Percentiles rank a stretch among this genome's conserved stretches.
Conservation (phyloP, 2,888 invertebrate species). For the Geotrupes spiniger region DNA sequence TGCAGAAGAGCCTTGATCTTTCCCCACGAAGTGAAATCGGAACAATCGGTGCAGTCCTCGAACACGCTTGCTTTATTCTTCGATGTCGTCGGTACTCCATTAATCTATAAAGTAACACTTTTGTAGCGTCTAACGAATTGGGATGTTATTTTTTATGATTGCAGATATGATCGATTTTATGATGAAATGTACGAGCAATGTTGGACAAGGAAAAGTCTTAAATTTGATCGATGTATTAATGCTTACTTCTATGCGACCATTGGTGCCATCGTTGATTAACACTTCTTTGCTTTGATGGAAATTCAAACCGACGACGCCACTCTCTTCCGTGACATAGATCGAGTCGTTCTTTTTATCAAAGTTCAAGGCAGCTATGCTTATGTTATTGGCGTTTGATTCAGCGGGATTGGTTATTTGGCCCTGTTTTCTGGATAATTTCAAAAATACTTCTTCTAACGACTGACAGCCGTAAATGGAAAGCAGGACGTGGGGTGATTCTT, state of each 20-base stretch:
- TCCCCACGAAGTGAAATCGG: conserved; percentile 71
- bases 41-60: conserved; percentile 55
- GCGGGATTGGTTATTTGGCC: conserved; percentile 58
- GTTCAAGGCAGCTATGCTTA: conserved; percentile 76
- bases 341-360: conserved; percentile 80
- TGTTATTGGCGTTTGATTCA: conserved; percentile 60
- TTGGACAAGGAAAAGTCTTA: no score
- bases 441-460: conserved; percentile 88
- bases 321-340: conserved; percentile 81
- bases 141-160: not conserved
- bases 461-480: conserved; percentile 80
- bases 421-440: conserved; percentile 82
- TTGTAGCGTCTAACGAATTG: no score
- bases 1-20: conserved; percentile 81
- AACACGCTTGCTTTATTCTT: conserved; percentile 52
- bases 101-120: conserved; percentile 21
- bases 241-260: conserved; percentile 62
- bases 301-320: conserved; percentile 82
- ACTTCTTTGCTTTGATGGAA: conserved; percentile 91
- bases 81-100: conserved; percentile 22
- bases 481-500: conserved; percentile 82
- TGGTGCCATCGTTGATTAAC: conserved; percentile 70
- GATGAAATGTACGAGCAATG: no score
- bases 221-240: no score
- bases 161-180: not conserved